Conservation (phyloP, 2,888 invertebrate genomes). For the Dryobota labecula region DNA sequence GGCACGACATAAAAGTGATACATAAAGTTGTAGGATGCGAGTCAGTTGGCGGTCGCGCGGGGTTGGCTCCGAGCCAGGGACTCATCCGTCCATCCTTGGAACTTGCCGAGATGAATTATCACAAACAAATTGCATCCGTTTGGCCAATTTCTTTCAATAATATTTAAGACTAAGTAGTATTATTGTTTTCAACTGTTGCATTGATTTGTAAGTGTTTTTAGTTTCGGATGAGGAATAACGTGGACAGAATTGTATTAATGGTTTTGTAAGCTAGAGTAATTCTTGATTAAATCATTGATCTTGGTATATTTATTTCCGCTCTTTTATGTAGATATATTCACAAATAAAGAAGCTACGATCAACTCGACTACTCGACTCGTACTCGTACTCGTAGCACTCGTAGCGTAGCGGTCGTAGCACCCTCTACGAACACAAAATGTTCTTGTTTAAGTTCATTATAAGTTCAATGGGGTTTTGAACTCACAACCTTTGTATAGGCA, state of each 20-base stretch:
- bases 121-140: conserved; percentile 70
- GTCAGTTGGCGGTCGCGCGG: conserved; percentile 57
- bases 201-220: conserved; percentile 22
- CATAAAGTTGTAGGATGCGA: conserved; percentile 64
- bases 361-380: too few species aligned
- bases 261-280: not conserved
- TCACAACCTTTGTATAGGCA: conserved; percentile 50
- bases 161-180: conserved; percentile 51
- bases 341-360: too few species aligned
- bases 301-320: too few species aligned
- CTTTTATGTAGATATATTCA: too few species aligned
- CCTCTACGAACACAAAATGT: conserved; percentile 32
- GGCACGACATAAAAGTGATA: conserved; percentile 60
- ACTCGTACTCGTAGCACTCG: conserved; percentile 33
- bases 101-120: conserved; percentile 72
- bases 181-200: conserved; percentile 63
- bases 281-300: too few species aligned
- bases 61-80: conserved; percentile 74
- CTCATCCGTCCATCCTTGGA: conserved; percentile 66
- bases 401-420: conserved; percentile 34
- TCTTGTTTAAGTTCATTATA: conserved; percentile 26
- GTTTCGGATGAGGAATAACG: not conserved
- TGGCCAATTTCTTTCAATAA: conserved; percentile 67
- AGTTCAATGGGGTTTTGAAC: conserved; percentile 55
- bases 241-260: not conserved